Evolutionary conservation across 2,797 vertebrate species (phyloP), one percentile per base, ranked within the genome.

Genomic region (Borostomias antarcticus): DNA sequence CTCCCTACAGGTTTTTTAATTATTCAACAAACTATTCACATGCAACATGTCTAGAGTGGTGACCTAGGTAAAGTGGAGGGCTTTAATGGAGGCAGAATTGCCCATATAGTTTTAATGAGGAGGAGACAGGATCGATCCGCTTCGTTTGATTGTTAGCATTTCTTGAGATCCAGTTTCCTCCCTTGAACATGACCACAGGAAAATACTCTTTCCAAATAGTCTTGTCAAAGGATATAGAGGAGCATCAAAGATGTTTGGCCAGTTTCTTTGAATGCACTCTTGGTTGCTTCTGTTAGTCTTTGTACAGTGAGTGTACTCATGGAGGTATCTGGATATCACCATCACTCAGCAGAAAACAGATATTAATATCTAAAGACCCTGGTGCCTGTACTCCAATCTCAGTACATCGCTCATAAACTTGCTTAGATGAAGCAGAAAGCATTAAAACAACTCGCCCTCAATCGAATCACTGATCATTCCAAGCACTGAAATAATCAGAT

Each of bases 131-230:
- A n/a, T n/a, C n/a, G n/a, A n/a, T n/a, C n/a, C n/a, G n/a, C n/a
- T n/a, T n/a, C 56, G 61, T 68, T 50, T 74, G 79, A 77, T 84
- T 68, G 48, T 64, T 19, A 35, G 70, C 61, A 60, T 77, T 70
- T 71, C 67, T 73, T 78, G 73, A 63, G 74, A 77, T 77, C 74
- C 50, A 47, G 25, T 75, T 77, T 70, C 74, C 74, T 64, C 52
- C 25, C 43, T 52, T 74, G 61, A 67, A 68, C 58, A 5, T 25
- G 25, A 62, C 59, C 48, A 23, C 62, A 68, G 33, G 40, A 65
- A 62, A 74, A 72, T 67, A 56, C 8, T 64, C 13, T 48, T 62
- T 15, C 62, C n/a, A 54, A 28, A 29, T 17, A 45, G 15, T 29
- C 25, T 28, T 28, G 23, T 37, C 5, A 13, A 58, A 26, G 40